These are phyloP conservation scores for Trochalopteron elliotii DNA, from an alignment of 2,113 vertebrate species.

Conservation along the genomic window DNA sequence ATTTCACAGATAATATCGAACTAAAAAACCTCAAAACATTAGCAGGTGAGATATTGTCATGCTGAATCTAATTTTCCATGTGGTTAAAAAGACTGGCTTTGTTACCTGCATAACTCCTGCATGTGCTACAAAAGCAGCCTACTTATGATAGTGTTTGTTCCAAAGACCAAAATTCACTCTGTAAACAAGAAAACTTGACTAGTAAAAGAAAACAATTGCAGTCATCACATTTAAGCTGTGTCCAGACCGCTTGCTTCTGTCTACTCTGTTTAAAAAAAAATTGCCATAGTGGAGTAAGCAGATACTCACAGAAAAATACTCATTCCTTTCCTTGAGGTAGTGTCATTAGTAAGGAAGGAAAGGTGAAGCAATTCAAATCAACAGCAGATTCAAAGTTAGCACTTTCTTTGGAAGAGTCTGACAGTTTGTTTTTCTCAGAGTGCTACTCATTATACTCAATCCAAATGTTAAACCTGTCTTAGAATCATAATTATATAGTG, in stretches of 20 bases:
- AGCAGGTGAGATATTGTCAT: background rate
- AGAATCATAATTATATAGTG: background rate
- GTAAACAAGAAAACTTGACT: background rate
- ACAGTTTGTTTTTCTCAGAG: background rate
- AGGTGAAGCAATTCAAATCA: background rate
- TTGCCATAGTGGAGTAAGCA: background rate
- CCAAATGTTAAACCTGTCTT: slow-evolving; percentile 21
- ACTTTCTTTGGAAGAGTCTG: background rate
- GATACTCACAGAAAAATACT: background rate
- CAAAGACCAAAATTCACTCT: background rate
- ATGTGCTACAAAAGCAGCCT: background rate
- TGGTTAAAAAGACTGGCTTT: background rate
- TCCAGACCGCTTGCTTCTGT: background rate
- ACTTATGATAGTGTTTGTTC: background rate
- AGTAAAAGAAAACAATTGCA: background rate
- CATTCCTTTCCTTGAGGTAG: background rate
- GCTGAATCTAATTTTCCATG: background rate
- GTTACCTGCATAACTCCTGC: background rate
- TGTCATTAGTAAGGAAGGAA: background rate
- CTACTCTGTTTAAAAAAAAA: background rate
- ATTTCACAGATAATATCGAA: background rate
- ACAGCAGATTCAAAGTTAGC: background rate
- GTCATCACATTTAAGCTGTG: background rate
- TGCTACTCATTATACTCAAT: background rate
- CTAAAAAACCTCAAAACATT: background rate